Percentiles rank a stretch among this genome's conserved stretches.
Evolutionary conservation across 2,113 vertebrate species (phyloP).

Genomic region (Stercorarius parasiticus): DNA sequence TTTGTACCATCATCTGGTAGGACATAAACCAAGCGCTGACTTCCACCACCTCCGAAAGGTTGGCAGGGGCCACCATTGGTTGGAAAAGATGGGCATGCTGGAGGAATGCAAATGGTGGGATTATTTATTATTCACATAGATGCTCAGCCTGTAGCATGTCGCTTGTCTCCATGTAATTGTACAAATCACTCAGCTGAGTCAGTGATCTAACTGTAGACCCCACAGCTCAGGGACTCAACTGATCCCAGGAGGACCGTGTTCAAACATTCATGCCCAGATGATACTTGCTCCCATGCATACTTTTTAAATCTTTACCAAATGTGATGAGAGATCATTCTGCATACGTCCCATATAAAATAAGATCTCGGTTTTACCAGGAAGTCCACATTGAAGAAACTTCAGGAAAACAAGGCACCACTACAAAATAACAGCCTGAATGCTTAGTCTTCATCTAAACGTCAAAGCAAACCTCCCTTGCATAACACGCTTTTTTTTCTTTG

Average conservation of each 20-base stretch:
- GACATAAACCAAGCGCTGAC: not conserved
- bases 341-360: not conserved
- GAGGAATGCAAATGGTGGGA: not conserved
- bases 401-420: not conserved
- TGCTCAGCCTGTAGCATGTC: not conserved
- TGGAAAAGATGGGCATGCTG: not conserved
- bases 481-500: not conserved
- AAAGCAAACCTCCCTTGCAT: not conserved
- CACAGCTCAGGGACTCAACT: not conserved
- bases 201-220: not conserved
- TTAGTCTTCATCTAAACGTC: not conserved
- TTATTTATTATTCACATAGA: slow-evolving; percentile 1
- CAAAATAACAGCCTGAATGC: not conserved
- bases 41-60: not conserved
- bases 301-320: not conserved
- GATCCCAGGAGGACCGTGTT: not conserved
- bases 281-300: not conserved
- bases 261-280: not conserved
- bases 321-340: not conserved
- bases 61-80: not conserved
- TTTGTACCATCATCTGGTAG: not conserved
- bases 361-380: not conserved
- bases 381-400: not conserved
- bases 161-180: not conserved
- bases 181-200: slow-evolving; percentile 3